Percentiles rank a stretch among this genome's conserved stretches.
Conservation (phyloP, 2,797 vertebrate species). For the Syngnathus acus region DNA sequence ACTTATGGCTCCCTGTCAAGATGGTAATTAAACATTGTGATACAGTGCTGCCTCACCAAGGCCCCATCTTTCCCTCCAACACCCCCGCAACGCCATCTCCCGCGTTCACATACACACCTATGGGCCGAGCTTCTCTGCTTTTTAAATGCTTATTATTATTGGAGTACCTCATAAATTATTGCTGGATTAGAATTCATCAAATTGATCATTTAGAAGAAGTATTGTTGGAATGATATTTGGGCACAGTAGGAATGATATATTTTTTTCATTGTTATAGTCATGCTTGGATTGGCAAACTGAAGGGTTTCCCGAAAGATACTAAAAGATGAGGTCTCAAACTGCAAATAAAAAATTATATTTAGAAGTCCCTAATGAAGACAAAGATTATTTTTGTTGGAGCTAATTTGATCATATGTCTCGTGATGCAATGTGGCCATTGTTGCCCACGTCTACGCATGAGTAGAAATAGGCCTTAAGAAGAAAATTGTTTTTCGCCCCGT, state of each 20-base stretch:
- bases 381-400: conserved; percentile 29
- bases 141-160: conserved; percentile 77
- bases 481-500: too few species aligned
- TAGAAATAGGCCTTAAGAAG: too few species aligned
- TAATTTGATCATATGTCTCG: background rate
- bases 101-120: conserved; percentile 15
- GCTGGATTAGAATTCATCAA: conserved; percentile 67
- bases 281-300: background rate
- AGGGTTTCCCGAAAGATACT: background rate
- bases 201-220: conserved; percentile 36
- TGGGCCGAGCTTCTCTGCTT: conserved; percentile 33
- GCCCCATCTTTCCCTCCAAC: conserved; percentile 63
- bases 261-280: conserved; percentile 38
- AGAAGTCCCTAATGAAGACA: background rate
- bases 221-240: conserved; percentile 18
- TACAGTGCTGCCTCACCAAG: conserved; percentile 73
- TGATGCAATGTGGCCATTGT: background rate
- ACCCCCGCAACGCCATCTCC: conserved; percentile 19
- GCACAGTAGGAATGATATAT: conserved; percentile 2
- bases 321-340: background rate
- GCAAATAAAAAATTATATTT: conserved; percentile 28
- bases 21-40: conserved; percentile 87
- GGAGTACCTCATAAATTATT: conserved; percentile 66
- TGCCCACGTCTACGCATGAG: too few species aligned
- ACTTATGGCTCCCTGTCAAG: conserved; percentile 87